Evolutionary conservation across 2,113 vertebrate genomes (phyloP).

Genomic region (Lasiurus borealis): DNA sequence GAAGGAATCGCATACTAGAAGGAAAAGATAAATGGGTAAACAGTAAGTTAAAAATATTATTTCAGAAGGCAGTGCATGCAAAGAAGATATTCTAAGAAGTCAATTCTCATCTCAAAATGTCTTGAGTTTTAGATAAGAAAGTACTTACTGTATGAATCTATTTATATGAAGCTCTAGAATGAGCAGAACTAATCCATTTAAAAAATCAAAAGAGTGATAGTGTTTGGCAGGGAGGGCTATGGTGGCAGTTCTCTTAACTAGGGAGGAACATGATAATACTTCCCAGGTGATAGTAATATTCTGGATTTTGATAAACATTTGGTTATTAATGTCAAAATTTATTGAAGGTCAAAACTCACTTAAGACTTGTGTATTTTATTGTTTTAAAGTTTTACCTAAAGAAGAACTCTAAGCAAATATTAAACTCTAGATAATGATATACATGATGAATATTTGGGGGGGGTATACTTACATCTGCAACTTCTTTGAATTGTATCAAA

Average conservation of each 20-base stretch:
- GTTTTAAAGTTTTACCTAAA: not conserved
- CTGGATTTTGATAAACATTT: not conserved
- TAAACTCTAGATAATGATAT: not conserved
- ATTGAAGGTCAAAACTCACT: not conserved
- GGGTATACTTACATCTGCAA: not conserved
- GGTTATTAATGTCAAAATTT: not conserved
- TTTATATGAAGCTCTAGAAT: constrained; percentile 20
- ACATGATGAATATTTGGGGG: not conserved
- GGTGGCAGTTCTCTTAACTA: not conserved
- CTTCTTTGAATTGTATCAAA: constrained; percentile 25
- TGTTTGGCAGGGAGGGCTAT: not conserved
- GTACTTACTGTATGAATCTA: not conserved
- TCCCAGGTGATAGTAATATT: not conserved
- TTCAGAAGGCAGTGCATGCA: not conserved
- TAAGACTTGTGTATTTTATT: not conserved
- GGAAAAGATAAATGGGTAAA: constrained; percentile 35
- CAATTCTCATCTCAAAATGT: constrained; percentile 21
- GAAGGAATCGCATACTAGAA: constrained; percentile 33
- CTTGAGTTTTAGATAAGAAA: not conserved
- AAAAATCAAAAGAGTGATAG: not conserved
- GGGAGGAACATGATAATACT: not conserved
- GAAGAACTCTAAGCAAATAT: not conserved
- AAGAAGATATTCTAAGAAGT: constrained; percentile 12
- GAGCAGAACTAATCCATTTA: constrained; percentile 33
- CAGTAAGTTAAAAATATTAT: not conserved